phyloP scores from a whole-genome alignment of 1,140 invertebrate genomes.

The Leptestheria dahalacensis region DNA sequence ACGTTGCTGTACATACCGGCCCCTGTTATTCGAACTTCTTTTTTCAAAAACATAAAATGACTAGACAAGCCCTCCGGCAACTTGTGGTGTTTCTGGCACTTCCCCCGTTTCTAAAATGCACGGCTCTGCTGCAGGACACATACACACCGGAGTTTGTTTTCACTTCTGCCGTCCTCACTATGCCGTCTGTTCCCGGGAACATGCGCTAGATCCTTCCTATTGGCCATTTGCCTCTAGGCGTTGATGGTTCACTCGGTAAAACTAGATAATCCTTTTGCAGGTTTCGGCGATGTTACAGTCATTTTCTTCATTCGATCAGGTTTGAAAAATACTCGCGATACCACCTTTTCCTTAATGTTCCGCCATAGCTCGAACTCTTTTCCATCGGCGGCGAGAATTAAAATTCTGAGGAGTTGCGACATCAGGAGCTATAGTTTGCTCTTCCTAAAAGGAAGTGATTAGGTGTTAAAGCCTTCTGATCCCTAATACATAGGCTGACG shows the following conservation, averaged over 20 bases:
- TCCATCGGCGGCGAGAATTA: neutral
- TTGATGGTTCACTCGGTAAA: constrained; percentile 8
- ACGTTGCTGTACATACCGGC: too few relatives aligned
- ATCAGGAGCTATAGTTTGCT: neutral
- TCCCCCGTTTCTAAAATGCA: neutral
- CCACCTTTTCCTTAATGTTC: constrained; percentile 17
- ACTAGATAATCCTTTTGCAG: constrained; percentile 9
- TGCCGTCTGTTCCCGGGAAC: constrained; percentile 4
- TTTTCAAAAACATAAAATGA: too few relatives aligned
- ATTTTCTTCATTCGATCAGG: constrained; percentile 10
- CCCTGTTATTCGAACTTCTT: too few relatives aligned
- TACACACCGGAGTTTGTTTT: neutral
- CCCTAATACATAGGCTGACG: constrained; percentile 7
- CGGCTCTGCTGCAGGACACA: neutral
- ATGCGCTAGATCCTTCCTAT: constrained; percentile 3
- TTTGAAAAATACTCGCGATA: constrained; percentile 13
- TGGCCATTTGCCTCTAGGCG: constrained; percentile 15
- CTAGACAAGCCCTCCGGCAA: too few relatives aligned
- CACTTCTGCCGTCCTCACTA: constrained; percentile 1
- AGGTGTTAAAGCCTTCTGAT: constrained; percentile 8
- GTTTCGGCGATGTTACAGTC: neutral
- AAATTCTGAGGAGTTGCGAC: constrained; percentile 11
- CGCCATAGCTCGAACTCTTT: constrained; percentile 1
- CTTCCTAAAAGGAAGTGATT: constrained; percentile 13
- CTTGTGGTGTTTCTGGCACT: too few relatives aligned